These are phyloP conservation scores for Eunapius fragilis DNA, from an alignment of 37 sponge, comb jelly and placozoan genomes.

Conservation along the genomic window DNA sequence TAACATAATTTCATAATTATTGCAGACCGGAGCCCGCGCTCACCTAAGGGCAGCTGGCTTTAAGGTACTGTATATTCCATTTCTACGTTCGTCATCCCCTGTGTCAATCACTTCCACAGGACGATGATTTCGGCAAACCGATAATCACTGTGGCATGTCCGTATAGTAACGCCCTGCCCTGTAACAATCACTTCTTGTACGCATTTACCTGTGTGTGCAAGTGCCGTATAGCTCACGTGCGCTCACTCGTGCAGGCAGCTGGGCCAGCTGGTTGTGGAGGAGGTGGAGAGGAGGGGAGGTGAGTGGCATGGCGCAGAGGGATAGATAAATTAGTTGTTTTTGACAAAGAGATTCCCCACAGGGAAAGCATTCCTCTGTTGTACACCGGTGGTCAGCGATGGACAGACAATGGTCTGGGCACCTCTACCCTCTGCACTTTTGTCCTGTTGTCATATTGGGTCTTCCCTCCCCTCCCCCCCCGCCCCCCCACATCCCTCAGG, in stretches of 20 bases:
- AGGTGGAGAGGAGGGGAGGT: conserved; percentile 75
- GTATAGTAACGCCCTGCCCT: conserved; percentile 79
- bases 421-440: not conserved
- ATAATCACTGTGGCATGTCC: conserved; percentile 68
- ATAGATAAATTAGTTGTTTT: not conserved
- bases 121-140: conserved; percentile 72
- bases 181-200: conserved; percentile 78
- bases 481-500: conserved; percentile 16
- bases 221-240: too few species aligned
- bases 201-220: not conserved
- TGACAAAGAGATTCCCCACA: not conserved
- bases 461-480: too few species aligned
- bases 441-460: not conserved
- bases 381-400: conserved; percentile 82
- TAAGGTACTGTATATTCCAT: too few species aligned
- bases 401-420: conserved; percentile 59
- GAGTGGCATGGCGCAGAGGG: not conserved
- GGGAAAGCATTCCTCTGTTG: conserved; percentile 69
- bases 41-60: conserved; percentile 74
- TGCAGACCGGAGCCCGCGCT: conserved; percentile 63
- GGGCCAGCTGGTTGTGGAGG: conserved; percentile 38
- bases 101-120: conserved; percentile 9
- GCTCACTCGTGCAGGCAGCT: conserved; percentile 51
- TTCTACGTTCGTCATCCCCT: too few species aligned
- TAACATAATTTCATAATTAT: too few species aligned